These are phyloP conservation scores for Metallyticus violacea DNA, from an alignment of 2,888 invertebrate genomes.

Conservation along the genomic window DNA sequence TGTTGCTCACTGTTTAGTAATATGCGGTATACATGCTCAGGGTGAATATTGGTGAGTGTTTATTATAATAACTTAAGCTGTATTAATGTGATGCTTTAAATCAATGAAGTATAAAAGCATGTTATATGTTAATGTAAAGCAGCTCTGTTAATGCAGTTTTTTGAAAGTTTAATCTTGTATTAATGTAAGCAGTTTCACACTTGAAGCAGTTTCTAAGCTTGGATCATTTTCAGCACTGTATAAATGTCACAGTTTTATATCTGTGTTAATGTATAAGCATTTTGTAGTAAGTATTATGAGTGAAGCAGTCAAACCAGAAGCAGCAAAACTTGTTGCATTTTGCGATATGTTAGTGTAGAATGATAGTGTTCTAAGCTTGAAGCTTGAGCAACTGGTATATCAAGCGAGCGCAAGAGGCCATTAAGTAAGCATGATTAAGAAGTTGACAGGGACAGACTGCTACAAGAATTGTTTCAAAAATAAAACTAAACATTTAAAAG, in stretches of 20 bases:
- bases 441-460: constrained; percentile 27
- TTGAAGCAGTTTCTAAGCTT: not conserved
- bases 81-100: not conserved
- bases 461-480: constrained; percentile 10
- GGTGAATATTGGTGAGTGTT: not conserved
- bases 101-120: not conserved
- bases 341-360: not conserved
- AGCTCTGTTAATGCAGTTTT: not conserved
- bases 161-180: not conserved
- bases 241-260: not conserved
- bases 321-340: not conserved
- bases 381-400: not conserved
- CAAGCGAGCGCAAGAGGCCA: not conserved
- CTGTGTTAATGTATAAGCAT: not conserved
- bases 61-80: not conserved
- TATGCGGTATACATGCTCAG: not conserved
- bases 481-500: not conserved
- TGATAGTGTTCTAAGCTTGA: not conserved
- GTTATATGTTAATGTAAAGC: not conserved
- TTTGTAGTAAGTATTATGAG: not conserved
- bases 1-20: not conserved
- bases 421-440: constrained; percentile 1
- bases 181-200: not conserved
- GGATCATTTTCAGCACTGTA: not conserved
- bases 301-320: constrained; percentile 23